Evolutionary conservation across 2,113 vertebrate genomes (phyloP).

Genomic region (Apaloderma vittatum): DNA sequence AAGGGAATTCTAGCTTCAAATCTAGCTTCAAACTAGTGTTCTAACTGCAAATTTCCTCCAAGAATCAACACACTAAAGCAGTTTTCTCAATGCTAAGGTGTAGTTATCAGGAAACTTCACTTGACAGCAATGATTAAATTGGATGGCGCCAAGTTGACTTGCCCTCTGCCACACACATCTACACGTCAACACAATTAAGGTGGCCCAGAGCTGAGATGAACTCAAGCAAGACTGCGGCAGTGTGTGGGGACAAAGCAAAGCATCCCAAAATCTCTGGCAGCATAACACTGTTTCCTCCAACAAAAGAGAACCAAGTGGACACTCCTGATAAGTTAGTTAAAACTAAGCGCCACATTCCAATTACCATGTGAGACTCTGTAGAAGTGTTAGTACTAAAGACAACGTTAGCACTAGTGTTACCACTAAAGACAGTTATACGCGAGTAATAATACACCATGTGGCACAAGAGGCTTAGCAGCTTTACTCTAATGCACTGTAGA

Average conservation of each 20-base stretch:
- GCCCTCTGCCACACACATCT: background rate
- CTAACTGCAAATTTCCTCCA: background rate
- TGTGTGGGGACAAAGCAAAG: background rate
- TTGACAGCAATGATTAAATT: background rate
- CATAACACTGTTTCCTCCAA: background rate
- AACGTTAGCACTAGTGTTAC: background rate
- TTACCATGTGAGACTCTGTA: background rate
- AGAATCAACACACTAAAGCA: background rate
- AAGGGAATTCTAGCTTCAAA: background rate
- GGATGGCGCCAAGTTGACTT: background rate
- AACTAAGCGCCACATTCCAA: background rate
- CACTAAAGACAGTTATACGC: background rate
- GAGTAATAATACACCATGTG: accelerated
- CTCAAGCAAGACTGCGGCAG: background rate
- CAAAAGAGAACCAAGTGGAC: background rate
- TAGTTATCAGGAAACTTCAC: background rate
- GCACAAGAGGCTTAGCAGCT: background rate
- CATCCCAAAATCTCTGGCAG: background rate
- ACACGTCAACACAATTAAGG: background rate
- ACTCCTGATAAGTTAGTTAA: background rate
- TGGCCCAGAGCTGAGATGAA: background rate
- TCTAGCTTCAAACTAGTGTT: background rate
- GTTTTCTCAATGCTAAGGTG: background rate
- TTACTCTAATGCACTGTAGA: background rate
- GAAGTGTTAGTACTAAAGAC: background rate